Evolutionary conservation across 2,888 invertebrate species (phyloP), one percentile per base, ranked within the genome.

Genomic region (Hirudinaria manillensis): DNA sequence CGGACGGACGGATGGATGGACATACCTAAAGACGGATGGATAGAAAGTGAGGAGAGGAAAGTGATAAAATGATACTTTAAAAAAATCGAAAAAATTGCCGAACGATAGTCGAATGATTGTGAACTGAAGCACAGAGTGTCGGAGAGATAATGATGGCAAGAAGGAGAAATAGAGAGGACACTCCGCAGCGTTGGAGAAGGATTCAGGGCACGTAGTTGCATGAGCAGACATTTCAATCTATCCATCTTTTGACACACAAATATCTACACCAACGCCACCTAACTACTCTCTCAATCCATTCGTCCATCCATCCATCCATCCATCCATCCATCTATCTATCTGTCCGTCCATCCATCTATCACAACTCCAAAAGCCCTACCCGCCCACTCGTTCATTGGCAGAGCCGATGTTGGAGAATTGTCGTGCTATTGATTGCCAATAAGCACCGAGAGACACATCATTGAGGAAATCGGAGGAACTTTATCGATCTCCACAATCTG

Each of bases 221-320:
- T 68, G n/a, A 36, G 36, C 32, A n/a, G 36, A 68, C 68, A n/a
- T n/a, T 68, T 68, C 68, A 68, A 68, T 68, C 68, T 68, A 7
- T 68, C 32, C 68, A 68, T 68, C 68, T 68, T 34, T 68, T 32
- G 32, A 68, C n/a, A n/a, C 10, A 36, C 32, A 29, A 24, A 68
- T 68, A 68, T 34, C 68, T 34, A 34, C 68, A 34, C 32, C 36
- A 68, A 29, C 68, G n/a, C 68, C 32, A 10, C 32, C 61, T 61
- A 27, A 61, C 24, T 19, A 27, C 19, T 19, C 61, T 61, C 29
- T 16, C 61, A 7, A 27, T 19, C 61, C 29, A 6, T 61, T n/a
- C 13, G n/a, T 61, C 61, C 29, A 7, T 61, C 24, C 29, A 24
- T n/a, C 7, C 2, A 27, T 7, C 29, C 61, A 24, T n/a, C 61